Base-by-base conservation (phyloP, 2,888 invertebrate species). In the Alsophila aescularia region DNA sequence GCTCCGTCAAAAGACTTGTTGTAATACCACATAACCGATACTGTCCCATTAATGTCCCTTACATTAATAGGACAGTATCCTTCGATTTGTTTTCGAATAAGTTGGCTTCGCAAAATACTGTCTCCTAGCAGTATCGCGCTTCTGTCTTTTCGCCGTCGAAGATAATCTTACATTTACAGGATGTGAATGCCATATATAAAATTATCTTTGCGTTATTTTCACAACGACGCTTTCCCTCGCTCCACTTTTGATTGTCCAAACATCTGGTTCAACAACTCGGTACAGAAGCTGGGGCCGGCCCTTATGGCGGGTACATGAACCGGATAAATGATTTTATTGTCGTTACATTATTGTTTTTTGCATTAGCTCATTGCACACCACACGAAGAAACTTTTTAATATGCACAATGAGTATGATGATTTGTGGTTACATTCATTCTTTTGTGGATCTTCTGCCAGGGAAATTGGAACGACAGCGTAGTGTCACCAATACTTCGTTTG, bases 341-440 rank as follows among this genome's bases (percentile, higher is more conserved):
- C 85, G 8, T 85, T 87, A 56, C 87, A 87, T 40, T 77, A 73
- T 54, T 85, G 79, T 52, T 79, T 77, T 2, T 86, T 85, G 51
- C 88, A 87, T 60, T 76, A 73, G 64, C 81, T 85, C 61, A 87
- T 86, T 18, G 81, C 84, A 49, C 87, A 87, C 86, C 87, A 88
- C 2, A 77, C 76, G 57, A 87, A 89, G 41, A 62, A 68, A 53
- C 64, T 77, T 52, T 78, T 75, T 10, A 68, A 60, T 52, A 88
- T 70, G 49, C 87, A 88, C 3, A 74, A 66, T 0, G 79, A 69
- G 58, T 87, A 87, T 5, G 87, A 85, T 7, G 67, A 57, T 51
- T 76, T 66, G 21, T 61, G 58, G 13, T 29, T 59, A 52, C 82
- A 82, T 32, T 67, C 67, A 9, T 72, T 59, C 37, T 69, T 55